phyloP scores from a whole-genome alignment of 1,140 invertebrate genomes.

The Drosophila nikananu region DNA sequence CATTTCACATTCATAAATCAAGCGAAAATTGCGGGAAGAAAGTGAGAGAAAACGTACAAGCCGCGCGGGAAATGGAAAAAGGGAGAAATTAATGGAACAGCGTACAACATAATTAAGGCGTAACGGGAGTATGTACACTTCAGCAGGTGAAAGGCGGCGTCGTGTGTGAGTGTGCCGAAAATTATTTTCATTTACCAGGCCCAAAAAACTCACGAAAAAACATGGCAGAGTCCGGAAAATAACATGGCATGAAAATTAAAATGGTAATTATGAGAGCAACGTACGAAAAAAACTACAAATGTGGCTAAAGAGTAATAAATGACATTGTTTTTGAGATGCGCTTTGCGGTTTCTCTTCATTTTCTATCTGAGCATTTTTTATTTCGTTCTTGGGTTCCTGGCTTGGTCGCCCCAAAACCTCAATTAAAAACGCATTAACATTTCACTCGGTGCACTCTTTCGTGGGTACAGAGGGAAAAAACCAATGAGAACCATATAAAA shows the following conservation, averaged over 20 bases:
- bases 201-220: constrained; percentile 15
- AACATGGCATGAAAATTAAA: constrained; percentile 77
- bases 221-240: constrained; percentile 44
- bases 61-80: constrained; percentile 47
- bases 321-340: constrained; percentile 71
- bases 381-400: constrained; percentile 41
- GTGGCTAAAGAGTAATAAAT: constrained; percentile 79
- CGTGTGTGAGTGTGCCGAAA: constrained; percentile 74
- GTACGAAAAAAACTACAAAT: constrained; percentile 22
- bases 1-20: constrained; percentile 81
- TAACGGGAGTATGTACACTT: constrained; percentile 54
- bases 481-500: background rate
- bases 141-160: constrained; percentile 71
- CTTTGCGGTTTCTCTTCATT: constrained; percentile 48
- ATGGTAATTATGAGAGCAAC: constrained; percentile 72
- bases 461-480: constrained; percentile 1
- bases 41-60: constrained; percentile 27
- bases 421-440: constrained; percentile 85
- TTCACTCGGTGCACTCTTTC: constrained; percentile 76
- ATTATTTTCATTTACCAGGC: constrained; percentile 54
- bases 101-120: constrained; percentile 80
- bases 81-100: constrained; percentile 70
- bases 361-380: constrained; percentile 22
- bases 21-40: constrained; percentile 71
- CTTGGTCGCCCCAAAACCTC: constrained; percentile 77